Evolutionary conservation across 2,797 vertebrate genomes (phyloP).

Genomic region (Hylomyscus alleni): DNA sequence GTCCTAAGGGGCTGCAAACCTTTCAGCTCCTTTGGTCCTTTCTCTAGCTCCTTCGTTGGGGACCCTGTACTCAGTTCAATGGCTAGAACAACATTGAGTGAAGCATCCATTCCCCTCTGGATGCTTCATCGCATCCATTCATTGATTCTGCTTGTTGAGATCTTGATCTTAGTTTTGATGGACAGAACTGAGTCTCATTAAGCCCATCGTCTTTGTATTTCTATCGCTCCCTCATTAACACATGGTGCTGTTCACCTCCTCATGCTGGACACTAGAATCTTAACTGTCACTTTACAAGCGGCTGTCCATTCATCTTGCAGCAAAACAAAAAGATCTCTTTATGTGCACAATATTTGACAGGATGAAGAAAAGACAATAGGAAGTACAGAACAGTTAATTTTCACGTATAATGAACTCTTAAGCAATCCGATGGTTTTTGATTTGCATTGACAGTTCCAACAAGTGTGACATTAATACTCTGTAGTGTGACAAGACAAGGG

Average conservation of each 20-base stretch:
- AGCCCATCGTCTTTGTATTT: not conserved
- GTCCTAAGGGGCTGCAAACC: too few relatives aligned
- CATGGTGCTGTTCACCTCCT: not conserved
- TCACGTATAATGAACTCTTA: not conserved
- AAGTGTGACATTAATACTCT: not conserved
- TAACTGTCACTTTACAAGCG: conserved; percentile 12
- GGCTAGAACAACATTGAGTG: not conserved
- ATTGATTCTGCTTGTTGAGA: not conserved
- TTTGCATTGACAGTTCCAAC: not conserved
- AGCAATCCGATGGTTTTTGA: not conserved
- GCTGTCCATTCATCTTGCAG: not conserved
- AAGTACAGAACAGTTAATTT: conserved; percentile 14
- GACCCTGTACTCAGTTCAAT: too few relatives aligned
- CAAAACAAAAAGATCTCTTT: not conserved
- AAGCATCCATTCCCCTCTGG: conserved; percentile 4
- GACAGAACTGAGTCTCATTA: not conserved
- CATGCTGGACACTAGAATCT: not conserved
- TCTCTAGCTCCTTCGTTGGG: too few relatives aligned
- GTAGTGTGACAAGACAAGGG: not conserved
- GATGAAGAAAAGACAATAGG: conserved; percentile 8
- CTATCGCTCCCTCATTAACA: not conserved
- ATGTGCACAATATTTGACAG: not conserved
- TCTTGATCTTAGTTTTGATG: not conserved
- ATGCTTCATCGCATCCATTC: not conserved
- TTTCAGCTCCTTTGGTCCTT: too few relatives aligned